phyloP scores from a whole-genome alignment of 2,113 vertebrate species.

The Galeopterus variegatus region DNA sequence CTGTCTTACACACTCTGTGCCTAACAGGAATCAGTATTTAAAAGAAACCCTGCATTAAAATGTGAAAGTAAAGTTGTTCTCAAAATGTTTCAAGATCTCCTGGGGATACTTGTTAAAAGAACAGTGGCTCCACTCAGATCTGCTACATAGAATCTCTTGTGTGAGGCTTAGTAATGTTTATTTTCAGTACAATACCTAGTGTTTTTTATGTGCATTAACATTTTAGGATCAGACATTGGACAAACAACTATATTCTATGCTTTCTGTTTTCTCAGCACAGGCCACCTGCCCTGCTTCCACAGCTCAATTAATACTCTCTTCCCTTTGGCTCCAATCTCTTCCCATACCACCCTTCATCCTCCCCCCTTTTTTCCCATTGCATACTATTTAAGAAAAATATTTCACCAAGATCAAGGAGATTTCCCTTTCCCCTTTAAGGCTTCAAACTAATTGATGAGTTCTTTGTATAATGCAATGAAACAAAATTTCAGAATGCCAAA shows the following conservation, averaged over 20 bases:
- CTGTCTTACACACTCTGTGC: background rate
- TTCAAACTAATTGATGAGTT: background rate
- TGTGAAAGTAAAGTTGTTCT: background rate
- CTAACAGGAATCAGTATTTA: background rate
- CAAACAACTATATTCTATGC: background rate
- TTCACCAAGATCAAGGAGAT: background rate
- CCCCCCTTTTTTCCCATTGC: background rate
- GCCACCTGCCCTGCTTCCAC: background rate
- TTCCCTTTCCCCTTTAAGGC: background rate
- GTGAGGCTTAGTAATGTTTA: background rate
- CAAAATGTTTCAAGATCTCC: background rate
- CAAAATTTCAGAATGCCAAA: background rate
- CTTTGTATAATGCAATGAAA: background rate
- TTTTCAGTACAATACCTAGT: too few species aligned
- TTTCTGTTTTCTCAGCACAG: background rate
- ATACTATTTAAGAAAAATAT: background rate
- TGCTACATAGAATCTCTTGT: background rate
- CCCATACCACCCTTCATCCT: background rate
- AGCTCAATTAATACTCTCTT: background rate
- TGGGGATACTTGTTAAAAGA: background rate
- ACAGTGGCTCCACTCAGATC: accelerated
- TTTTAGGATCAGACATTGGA: background rate
- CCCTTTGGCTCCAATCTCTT: background rate
- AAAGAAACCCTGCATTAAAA: background rate
- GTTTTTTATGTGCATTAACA: too few species aligned